A percentile compares a stretch with the other conserved stretches of the same genome.
These are phyloP conservation scores for Chaetophractus vellerosus DNA, from an alignment of 2,797 vertebrate species.

Conservation along the genomic window DNA sequence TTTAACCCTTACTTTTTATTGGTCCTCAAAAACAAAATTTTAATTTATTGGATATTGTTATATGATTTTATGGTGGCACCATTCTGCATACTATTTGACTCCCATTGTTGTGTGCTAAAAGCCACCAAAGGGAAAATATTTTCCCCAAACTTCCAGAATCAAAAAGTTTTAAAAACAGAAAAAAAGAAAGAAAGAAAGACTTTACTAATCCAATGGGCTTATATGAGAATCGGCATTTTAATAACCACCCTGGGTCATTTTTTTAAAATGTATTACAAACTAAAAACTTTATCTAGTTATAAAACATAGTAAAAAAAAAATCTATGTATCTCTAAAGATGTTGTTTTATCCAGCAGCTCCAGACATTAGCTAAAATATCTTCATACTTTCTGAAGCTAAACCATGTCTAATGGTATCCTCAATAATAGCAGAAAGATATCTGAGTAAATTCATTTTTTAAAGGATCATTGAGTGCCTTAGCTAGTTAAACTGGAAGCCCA, in stretches of 20 bases:
- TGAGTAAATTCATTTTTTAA: conserved; percentile 82
- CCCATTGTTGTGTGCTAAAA: conserved; percentile 13
- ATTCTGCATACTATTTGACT: conserved; percentile 50
- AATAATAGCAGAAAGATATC: conserved; percentile 76
- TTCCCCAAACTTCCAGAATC: not conserved
- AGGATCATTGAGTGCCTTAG: conserved; percentile 80
- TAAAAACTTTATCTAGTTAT: conserved; percentile 68
- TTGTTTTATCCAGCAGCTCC: conserved; percentile 73
- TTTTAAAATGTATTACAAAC: conserved; percentile 47
- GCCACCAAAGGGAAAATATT: not conserved
- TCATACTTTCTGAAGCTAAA: conserved; percentile 77
- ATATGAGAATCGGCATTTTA: conserved; percentile 62
- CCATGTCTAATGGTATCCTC: conserved; percentile 81
- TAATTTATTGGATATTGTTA: not conserved
- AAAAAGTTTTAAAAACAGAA: conserved; percentile 39
- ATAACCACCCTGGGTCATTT: conserved; percentile 65
- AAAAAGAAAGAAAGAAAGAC: not conserved
- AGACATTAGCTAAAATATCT: conserved; percentile 80
- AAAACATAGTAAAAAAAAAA: conserved; percentile 61
- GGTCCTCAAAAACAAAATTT: conserved; percentile 6
- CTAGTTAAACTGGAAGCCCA: conserved; percentile 77
- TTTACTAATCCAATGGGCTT: conserved; percentile 42
- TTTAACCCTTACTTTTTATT: conserved; percentile 46
- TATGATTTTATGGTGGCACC: conserved; percentile 25
- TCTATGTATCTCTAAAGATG: conserved; percentile 56